Evolutionary conservation across 2,113 vertebrate species (phyloP).

Genomic region (Anarhynchus alexandrinus): DNA sequence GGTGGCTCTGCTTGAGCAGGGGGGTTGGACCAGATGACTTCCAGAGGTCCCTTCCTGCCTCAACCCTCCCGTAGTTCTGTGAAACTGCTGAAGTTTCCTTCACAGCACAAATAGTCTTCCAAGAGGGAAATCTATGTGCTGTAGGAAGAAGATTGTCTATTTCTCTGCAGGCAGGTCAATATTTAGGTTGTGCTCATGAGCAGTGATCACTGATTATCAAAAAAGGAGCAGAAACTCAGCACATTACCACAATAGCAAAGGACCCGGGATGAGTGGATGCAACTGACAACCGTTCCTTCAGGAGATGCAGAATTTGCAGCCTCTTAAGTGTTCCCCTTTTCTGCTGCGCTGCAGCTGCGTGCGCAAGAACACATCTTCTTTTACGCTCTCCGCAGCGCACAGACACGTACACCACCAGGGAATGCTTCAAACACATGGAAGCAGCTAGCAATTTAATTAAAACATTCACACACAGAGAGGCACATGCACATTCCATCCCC

Average conservation of each 20-base stretch:
- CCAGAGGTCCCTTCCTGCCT: neutral
- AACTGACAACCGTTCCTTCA: neutral
- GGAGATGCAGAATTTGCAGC: neutral
- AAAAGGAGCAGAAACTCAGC: neutral
- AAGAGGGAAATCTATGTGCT: neutral
- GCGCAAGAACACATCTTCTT: neutral
- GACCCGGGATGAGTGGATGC: neutral
- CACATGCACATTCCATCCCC: neutral
- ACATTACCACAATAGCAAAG: neutral
- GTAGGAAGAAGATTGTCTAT: neutral
- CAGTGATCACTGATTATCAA: neutral
- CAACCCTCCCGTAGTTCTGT: neutral
- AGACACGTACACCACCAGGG: neutral
- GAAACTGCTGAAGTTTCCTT: neutral
- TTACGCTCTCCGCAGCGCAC: rapidly evolving
- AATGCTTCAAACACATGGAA: neutral
- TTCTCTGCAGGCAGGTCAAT: neutral
- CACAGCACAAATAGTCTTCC: neutral
- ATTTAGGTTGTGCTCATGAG: neutral
- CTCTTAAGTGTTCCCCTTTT: neutral
- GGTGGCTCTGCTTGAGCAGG: neutral
- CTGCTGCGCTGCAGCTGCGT: neutral
- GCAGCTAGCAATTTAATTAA: slow-evolving; percentile 24
- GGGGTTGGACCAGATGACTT: neutral
- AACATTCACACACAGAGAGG: neutral